A percentile compares a stretch with the other conserved stretches of the same genome.
Conservation (phyloP, 1,140 invertebrate genomes). For the Cotesia chilonis region DNA sequence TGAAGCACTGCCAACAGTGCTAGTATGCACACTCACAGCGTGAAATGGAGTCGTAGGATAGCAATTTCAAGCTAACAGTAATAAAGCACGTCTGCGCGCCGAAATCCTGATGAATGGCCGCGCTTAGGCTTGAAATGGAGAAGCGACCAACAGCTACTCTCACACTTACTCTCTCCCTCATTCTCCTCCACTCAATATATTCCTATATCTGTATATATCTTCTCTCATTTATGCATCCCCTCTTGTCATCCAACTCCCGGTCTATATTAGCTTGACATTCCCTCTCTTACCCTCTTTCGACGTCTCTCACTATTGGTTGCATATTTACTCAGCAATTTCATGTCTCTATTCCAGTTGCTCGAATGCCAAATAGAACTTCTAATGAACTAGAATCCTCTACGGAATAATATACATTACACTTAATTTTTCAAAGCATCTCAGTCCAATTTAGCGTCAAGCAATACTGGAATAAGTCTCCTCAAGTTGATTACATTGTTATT, state of each 20-base stretch:
- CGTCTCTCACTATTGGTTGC: constrained; percentile 27
- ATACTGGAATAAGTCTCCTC: no score
- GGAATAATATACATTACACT: no score
- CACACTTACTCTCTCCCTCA: constrained; percentile 57
- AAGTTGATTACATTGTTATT: no score
- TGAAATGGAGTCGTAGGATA: constrained; percentile 67
- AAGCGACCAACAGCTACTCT: constrained; percentile 62
- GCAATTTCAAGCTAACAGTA: constrained; percentile 66
- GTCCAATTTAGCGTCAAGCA: no score
- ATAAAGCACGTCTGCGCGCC: constrained; percentile 68
- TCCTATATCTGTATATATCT: constrained; percentile 4
- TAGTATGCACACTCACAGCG: constrained; percentile 48
- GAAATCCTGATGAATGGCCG: constrained; percentile 68
- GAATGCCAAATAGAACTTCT: constrained; percentile 6
- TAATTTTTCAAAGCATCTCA: constrained; percentile 2
- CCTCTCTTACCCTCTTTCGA: no score
- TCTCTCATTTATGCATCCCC: constrained; percentile 32
- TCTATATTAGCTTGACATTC: constrained; percentile 15
- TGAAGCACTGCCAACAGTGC: constrained; percentile 34
- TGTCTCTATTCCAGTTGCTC: constrained; percentile 25
- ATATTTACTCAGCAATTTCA: constrained; percentile 31
- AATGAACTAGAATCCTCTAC: not conserved
- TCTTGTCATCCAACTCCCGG: constrained; percentile 30
- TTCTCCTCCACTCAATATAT: constrained; percentile 25
- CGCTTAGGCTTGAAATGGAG: constrained; percentile 68